phyloP scores from a whole-genome alignment of 2,797 vertebrate species.

The Pteronotus mesoamericanus region DNA sequence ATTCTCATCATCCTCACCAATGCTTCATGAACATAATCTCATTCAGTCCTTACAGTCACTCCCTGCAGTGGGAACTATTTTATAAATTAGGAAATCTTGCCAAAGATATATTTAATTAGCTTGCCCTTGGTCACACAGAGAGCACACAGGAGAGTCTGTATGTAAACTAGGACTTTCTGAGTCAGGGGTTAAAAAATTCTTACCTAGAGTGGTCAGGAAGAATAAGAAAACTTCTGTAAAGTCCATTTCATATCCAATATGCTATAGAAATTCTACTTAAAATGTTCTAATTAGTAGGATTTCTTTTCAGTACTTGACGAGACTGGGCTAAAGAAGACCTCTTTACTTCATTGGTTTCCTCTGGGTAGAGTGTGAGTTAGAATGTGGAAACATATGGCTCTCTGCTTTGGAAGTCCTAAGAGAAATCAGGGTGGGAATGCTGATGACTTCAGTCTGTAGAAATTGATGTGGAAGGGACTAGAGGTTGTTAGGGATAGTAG shows the following conservation, averaged over 20 bases:
- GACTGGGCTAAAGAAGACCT: background rate
- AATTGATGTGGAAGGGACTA: background rate
- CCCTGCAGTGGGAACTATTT: background rate
- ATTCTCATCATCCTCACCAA: background rate
- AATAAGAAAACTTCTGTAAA: background rate
- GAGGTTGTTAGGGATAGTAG: background rate
- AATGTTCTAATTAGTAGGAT: background rate
- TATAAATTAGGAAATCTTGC: background rate
- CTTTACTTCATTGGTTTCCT: background rate
- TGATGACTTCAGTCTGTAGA: background rate
- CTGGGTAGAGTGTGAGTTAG: background rate
- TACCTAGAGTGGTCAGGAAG: background rate
- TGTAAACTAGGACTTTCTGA: background rate
- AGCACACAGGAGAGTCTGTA: background rate
- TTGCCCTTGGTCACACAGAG: background rate
- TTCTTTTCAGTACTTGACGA: background rate
- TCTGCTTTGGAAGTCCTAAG: background rate
- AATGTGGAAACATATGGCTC: background rate
- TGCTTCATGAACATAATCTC: background rate
- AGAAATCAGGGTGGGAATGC: background rate
- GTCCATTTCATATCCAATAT: background rate
- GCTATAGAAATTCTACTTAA: background rate
- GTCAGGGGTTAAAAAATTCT: background rate
- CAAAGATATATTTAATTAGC: background rate
- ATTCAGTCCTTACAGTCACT: background rate